Percentiles rank a stretch among this genome's conserved stretches.
Conservation (phyloP, 1,140 invertebrate species). For the Heliconius nattereri region DNA sequence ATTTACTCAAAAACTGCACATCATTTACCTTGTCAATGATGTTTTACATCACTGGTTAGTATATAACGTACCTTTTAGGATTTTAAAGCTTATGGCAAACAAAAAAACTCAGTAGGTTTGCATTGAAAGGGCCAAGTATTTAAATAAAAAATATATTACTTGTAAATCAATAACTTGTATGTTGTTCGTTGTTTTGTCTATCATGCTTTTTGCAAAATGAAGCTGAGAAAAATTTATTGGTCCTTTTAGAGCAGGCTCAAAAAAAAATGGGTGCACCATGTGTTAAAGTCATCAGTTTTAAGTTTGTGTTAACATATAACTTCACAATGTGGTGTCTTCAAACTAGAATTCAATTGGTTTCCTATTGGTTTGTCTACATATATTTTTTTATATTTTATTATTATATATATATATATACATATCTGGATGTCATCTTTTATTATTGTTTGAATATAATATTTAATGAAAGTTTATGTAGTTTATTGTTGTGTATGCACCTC, state of each 20-base stretch:
- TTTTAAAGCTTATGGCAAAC: conserved; percentile 16
- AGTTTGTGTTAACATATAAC: conserved; percentile 24
- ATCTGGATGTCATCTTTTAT: conserved; percentile 1
- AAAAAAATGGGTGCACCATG: conserved; percentile 32
- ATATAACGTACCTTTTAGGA: conserved; percentile 27
- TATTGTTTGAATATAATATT: background rate
- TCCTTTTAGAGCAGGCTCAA: conserved; percentile 3
- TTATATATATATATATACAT: background rate
- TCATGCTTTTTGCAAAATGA: no score
- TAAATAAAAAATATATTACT: background rate
- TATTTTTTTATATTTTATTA: background rate
- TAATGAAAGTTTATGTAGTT: conserved; percentile 4
- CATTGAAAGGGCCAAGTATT: background rate
- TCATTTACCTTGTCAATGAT: conserved; percentile 99
- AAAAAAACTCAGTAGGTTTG: background rate
- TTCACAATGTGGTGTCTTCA: conserved; percentile 14
- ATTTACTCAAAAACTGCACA: conserved; percentile 96
- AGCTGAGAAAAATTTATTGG: background rate
- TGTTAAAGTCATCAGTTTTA: conserved; percentile 21
- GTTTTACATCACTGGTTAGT: conserved; percentile 98
- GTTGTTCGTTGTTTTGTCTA: no score
- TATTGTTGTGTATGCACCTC: conserved; percentile 39
- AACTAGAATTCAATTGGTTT: conserved; percentile 22
- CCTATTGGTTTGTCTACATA: conserved; percentile 1
- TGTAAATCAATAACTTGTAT: background rate